These are phyloP conservation scores for Hipposideros armiger DNA, from an alignment of 2,113 vertebrate genomes.

Conservation along the genomic window DNA sequence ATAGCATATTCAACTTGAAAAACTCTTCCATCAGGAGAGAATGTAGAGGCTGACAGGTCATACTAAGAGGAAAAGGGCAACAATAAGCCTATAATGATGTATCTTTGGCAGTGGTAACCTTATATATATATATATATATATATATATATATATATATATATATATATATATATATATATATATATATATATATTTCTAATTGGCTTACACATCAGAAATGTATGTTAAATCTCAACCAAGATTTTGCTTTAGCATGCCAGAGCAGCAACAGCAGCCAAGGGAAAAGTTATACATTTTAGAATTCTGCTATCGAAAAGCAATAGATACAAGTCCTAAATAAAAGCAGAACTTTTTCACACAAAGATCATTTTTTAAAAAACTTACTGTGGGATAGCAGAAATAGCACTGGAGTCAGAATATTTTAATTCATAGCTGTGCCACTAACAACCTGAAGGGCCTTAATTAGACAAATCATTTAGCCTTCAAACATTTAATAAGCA, in stretches of 20 bases:
- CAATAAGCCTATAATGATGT: background rate
- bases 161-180: background rate
- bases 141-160: background rate
- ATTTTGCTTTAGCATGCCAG: constrained; percentile 7
- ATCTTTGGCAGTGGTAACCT: constrained; percentile 28
- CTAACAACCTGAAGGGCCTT: constrained; percentile 29
- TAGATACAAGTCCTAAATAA: background rate
- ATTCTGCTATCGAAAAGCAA: constrained; percentile 18
- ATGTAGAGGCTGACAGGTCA: constrained; percentile 98
- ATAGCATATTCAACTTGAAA: constrained; percentile 99
- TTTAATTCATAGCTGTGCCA: constrained; percentile 2
- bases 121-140: background rate
- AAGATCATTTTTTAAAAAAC: constrained; percentile 22
- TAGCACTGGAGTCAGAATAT: background rate
- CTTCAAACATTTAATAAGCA: constrained; percentile 36
- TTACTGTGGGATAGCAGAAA: background rate
- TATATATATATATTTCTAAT: background rate
- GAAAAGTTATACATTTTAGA: background rate
- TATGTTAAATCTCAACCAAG: background rate
- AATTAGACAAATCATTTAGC: background rate
- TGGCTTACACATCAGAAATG: background rate
- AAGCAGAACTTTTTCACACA: constrained; percentile 7
- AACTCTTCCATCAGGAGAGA: constrained; percentile 98
- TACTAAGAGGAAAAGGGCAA: constrained; percentile 88
- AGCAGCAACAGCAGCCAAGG: background rate